Percentiles rank a stretch among this genome's conserved stretches.
Conservation (phyloP, 2,113 vertebrate genomes). For the Bubo scandiacus region DNA sequence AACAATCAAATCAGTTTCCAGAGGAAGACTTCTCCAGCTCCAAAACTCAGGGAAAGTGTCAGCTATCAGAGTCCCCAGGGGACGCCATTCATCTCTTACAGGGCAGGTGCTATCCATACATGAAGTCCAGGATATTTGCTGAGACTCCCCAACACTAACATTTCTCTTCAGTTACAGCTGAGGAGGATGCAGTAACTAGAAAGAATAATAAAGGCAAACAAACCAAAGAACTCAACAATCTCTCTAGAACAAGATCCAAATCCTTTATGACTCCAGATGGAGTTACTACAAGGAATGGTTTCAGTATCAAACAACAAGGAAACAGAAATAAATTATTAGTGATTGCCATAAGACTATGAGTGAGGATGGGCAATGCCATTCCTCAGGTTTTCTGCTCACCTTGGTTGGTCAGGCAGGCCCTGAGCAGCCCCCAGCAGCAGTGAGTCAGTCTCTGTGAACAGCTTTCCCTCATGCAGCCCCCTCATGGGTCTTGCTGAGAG, state of each 20-base stretch:
- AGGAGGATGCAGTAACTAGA: not conserved
- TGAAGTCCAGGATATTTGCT: not conserved
- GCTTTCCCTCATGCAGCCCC: not conserved
- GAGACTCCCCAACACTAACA: not conserved
- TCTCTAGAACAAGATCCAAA: not conserved
- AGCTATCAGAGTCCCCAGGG: not conserved
- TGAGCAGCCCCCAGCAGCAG: not conserved
- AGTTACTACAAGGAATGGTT: not conserved
- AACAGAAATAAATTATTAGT: not conserved
- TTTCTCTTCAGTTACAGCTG: not conserved
- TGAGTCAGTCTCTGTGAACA: not conserved
- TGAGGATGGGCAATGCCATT: not conserved
- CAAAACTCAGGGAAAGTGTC: not conserved
- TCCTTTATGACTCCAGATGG: not conserved
- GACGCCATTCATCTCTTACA: fast-evolving
- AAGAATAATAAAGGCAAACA: not conserved
- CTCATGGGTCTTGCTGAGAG: not conserved
- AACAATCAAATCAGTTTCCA: not conserved
- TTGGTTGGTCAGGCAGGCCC: not conserved
- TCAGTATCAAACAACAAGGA: not conserved
- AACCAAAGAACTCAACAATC: not conserved
- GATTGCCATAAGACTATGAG: not conserved
- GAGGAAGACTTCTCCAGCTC: not conserved
- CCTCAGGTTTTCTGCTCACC: not conserved
- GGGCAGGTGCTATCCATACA: fast-evolving